Conservation (phyloP, 2,797 vertebrate genomes). For the Scolopax rusticola region DNA sequence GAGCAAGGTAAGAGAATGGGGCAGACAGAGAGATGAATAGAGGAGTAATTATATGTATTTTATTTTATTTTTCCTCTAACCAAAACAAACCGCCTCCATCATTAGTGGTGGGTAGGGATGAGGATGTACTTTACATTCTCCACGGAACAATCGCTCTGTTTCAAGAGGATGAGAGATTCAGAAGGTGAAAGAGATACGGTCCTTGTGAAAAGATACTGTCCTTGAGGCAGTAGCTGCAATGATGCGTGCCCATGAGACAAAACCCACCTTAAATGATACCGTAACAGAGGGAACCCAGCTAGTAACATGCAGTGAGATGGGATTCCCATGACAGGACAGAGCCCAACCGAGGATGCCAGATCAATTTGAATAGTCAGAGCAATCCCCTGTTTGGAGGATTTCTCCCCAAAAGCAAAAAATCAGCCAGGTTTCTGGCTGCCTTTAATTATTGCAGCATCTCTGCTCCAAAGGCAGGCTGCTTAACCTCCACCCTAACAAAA, state of each 20-base stretch:
- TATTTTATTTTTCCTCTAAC: background rate
- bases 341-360: background rate
- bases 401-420: background rate
- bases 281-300: background rate
- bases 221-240: background rate
- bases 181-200: background rate
- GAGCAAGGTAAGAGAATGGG: background rate
- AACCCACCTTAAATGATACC: background rate
- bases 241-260: background rate
- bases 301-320: background rate
- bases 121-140: background rate
- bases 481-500: background rate
- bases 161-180: constrained; percentile 29
- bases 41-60: background rate
- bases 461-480: background rate
- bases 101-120: fast-evolving
- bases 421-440: background rate
- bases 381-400: background rate
- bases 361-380: background rate
- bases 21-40: background rate
- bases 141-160: background rate
- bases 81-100: background rate
- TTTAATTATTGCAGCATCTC: background rate
- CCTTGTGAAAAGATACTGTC: constrained; percentile 3
- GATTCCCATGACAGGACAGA: background rate